Conservation (phyloP, 2,797 vertebrate genomes). For the Betta splendens region DNA sequence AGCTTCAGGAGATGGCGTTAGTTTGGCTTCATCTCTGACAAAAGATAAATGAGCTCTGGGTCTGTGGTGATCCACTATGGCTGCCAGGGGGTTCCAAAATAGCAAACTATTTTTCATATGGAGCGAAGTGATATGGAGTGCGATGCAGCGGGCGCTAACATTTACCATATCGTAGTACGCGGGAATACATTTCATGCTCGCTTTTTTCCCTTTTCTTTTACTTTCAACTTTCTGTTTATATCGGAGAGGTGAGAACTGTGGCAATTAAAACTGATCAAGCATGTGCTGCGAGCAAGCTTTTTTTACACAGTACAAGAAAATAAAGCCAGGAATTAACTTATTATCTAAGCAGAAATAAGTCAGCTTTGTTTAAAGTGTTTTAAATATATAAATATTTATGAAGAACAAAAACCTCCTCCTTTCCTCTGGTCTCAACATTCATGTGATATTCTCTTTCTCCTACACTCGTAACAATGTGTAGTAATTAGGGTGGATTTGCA, state of each 20-base stretch:
- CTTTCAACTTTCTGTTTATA: slow-evolving; percentile 74
- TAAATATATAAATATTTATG: slow-evolving; percentile 10
- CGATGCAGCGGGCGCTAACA: slow-evolving; percentile 94
- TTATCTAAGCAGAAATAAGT: slow-evolving; percentile 48
- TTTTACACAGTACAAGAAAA: slow-evolving; percentile 23
- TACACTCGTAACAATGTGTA: slow-evolving; percentile 56
- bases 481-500: slow-evolving; percentile 80
- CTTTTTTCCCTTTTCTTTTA: slow-evolving; percentile 76
- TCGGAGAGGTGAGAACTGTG: slow-evolving; percentile 52
- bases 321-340: slow-evolving; percentile 34
- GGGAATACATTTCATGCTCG: slow-evolving; percentile 88
- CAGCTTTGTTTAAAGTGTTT: slow-evolving; percentile 48
- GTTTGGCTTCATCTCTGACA: slow-evolving; percentile 99
- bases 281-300: slow-evolving; percentile 24
- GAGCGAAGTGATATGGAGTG: slow-evolving; percentile 94
- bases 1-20: slow-evolving; percentile 94
- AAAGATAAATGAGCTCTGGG: slow-evolving; percentile 99
- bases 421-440: slow-evolving; percentile 53
- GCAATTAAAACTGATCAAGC: slow-evolving; percentile 67
- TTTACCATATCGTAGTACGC: slow-evolving; percentile 87
- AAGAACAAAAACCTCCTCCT: slow-evolving; percentile 36
- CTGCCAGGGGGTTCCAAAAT: slow-evolving; percentile 99
- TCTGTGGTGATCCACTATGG: slow-evolving; percentile 95
- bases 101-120: slow-evolving; percentile 99
- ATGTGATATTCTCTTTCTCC: slow-evolving; percentile 50